Evolutionary conservation across 1,140 invertebrate genomes (phyloP), one percentile per base, ranked within the genome.

Genomic region (Ceratoteleas bidentatus): DNA sequence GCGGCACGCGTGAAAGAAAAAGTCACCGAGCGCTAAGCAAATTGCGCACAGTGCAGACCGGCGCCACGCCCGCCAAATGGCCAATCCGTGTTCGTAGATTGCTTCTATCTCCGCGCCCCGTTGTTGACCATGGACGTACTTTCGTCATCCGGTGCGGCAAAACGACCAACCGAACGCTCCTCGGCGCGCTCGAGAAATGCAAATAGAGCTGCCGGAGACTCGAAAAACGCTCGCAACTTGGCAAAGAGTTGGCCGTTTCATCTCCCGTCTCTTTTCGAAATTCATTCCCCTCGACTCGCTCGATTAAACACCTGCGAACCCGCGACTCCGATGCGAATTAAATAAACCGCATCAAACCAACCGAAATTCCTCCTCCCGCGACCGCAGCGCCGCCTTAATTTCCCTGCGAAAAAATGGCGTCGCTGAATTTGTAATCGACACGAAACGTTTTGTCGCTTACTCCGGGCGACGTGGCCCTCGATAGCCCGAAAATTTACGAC

Each of bases 61-160:
- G 86, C 88, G 85, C 86, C 85, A 86, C 84, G 83, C 84, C 85
- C 86, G 86, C 88, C 88, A 90, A 91, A 91, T 91, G 89, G 89
- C 88, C 88, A 90, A 91, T 88, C 88, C 89, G 88, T 91, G 90
- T 91, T 90, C 90, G 87, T 86, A 89, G 90, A 90, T 90, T 91
- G 90, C 86, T 84, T 88, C 86, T 91, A 91, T 91, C 90, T 90
- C 85, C 86, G 88, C 87, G 87, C 85, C 86, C 89, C 87, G 90
- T 88, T 87, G 87, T 66, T 83, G 83, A 54, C 70, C 50, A 75
- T 86, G 84, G 88, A 88, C 88, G 85, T 85, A 87, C 85, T 90
- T 91, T 91, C 89, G 88, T 90, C 85, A 89, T 89, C 86, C 86
- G 83, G 82, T 69, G 72, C 65, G 58, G 40, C 83, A 82, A 58